Conservation (phyloP, 2,888 invertebrate species). For the Apamea crenata region DNA sequence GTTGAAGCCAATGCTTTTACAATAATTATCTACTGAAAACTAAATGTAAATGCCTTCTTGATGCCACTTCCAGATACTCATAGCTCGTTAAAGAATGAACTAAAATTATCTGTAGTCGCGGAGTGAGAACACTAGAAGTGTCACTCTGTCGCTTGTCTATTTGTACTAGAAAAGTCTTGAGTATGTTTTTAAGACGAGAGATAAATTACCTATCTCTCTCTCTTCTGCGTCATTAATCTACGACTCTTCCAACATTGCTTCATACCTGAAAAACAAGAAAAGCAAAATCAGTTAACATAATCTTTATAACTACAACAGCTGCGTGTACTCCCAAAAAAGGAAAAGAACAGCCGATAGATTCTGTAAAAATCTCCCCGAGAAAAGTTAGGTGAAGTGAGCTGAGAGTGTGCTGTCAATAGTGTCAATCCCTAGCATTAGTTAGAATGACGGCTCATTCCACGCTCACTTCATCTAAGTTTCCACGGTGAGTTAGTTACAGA, state of each 20-base stretch:
- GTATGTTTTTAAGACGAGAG: neutral
- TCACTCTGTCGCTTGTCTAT: neutral
- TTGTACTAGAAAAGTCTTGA: slow-evolving; percentile 11
- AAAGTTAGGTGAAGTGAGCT: too few species aligned
- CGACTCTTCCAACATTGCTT: slow-evolving; percentile 8
- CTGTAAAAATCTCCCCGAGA: too few species aligned
- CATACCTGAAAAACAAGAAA: slow-evolving; percentile 29
- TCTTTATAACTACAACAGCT: neutral
- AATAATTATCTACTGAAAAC: neutral
- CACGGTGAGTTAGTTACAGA: too few species aligned
- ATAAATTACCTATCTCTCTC: neutral
- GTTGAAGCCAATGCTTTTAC: neutral
- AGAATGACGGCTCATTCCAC: too few species aligned
- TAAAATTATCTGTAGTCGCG: too few species aligned
- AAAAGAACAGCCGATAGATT: too few species aligned
- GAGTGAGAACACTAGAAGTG: neutral
- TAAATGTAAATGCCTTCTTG: neutral
- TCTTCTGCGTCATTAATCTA: neutral
- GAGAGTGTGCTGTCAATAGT: too few species aligned
- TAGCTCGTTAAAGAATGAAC: neutral
- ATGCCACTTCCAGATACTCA: neutral
- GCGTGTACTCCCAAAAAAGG: neutral
- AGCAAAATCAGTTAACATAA: neutral
- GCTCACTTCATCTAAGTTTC: too few species aligned
- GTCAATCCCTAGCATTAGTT: too few species aligned